Conservation (phyloP, 2,797 vertebrate genomes). For the Phaenicophaeus curvirostris region DNA sequence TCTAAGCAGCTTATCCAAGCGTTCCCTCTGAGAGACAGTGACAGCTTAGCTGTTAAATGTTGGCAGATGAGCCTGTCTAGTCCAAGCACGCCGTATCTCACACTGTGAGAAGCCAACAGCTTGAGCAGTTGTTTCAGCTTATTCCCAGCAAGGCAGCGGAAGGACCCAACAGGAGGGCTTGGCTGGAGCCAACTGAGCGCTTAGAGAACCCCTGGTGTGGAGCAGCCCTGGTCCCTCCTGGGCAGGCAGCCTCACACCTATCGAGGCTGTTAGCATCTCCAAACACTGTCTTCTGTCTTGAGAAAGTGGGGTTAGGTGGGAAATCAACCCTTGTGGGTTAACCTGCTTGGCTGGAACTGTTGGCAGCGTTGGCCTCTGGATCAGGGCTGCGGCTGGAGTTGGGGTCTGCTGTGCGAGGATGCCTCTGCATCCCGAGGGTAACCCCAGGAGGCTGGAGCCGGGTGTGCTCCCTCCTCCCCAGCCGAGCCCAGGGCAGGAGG, state of each 20-base stretch:
- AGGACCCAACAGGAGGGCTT: neutral
- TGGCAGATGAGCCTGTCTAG: neutral
- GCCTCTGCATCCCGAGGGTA: neutral
- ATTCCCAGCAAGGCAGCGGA: neutral
- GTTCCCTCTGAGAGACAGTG: neutral
- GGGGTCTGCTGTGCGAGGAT: neutral
- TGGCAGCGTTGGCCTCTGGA: accelerated
- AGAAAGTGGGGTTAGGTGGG: neutral
- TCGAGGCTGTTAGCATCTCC: neutral
- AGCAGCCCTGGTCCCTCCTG: neutral
- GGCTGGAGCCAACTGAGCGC: neutral
- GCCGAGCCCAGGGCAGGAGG: neutral
- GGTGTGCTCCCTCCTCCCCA: neutral
- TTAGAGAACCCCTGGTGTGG: neutral
- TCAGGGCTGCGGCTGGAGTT: neutral
- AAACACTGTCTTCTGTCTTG: neutral
- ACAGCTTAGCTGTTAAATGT: slow-evolving; percentile 5
- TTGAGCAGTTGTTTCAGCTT: neutral
- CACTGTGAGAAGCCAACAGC: neutral
- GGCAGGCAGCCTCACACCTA: accelerated
- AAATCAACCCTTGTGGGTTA: neutral
- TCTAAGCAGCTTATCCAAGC: neutral
- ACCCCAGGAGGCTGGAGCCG: accelerated
- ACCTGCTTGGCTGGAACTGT: accelerated
- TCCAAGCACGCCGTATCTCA: neutral